A percentile compares a stretch with the other conserved stretches of the same genome.
Evolutionary conservation across 2,797 vertebrate genomes (phyloP).

Genomic region (Coendou prehensilis): DNA sequence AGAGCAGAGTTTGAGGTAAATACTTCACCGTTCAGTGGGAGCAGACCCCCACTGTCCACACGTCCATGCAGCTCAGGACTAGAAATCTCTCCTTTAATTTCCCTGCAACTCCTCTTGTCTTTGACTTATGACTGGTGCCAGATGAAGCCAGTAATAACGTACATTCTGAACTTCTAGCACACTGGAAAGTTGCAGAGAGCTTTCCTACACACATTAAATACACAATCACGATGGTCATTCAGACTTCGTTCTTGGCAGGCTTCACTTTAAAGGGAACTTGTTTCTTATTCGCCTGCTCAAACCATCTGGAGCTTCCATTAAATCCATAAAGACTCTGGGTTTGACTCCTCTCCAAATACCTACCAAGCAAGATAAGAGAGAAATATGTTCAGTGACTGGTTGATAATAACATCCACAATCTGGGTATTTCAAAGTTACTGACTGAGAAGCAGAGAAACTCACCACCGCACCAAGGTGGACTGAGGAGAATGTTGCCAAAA

Average conservation of each 20-base stretch:
- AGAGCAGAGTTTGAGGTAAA: not conserved
- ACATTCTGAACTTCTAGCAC: constrained; percentile 41
- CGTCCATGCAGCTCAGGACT: too few relatives aligned
- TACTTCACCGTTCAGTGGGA: not conserved
- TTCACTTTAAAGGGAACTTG: not conserved
- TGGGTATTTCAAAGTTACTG: constrained; percentile 1
- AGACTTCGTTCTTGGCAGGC: constrained; percentile 1
- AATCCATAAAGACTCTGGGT: not conserved
- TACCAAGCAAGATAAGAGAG: constrained; percentile 33
- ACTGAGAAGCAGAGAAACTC: constrained; percentile 3
- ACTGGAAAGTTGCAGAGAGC: constrained; percentile 3
- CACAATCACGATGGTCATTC: constrained; percentile 1
- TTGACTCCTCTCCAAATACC: constrained; percentile 30
- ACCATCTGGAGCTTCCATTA: constrained; percentile 46
- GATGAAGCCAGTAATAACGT: constrained; percentile 17
- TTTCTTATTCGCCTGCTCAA: constrained; percentile 48
- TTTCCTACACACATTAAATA: constrained; percentile 50
- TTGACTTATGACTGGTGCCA: constrained; percentile 43
- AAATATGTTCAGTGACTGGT: not conserved
- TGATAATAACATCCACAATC: constrained; percentile 23
- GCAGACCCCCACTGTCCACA: not conserved
- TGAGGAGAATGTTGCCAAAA: constrained; percentile 22
- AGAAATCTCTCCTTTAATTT: constrained; percentile 20
- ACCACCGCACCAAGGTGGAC: not conserved
- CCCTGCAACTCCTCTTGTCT: not conserved